Evolutionary conservation across 1,140 invertebrate genomes (phyloP).

Genomic region (Drosophila littoralis): DNA sequence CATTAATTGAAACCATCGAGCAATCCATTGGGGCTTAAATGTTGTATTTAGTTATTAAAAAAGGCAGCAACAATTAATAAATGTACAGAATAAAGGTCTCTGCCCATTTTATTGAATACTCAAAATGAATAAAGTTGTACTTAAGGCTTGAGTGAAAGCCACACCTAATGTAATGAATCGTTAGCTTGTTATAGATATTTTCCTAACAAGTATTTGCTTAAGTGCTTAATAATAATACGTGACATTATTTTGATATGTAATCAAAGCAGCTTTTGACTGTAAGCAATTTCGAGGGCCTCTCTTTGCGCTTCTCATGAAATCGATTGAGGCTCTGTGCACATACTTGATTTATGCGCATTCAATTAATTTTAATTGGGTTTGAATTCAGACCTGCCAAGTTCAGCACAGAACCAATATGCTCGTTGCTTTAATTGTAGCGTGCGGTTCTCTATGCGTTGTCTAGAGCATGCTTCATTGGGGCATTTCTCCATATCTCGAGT

Average conservation of each 20-base stretch:
- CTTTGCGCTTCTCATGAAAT: background rate
- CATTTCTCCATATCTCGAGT: conserved; percentile 48
- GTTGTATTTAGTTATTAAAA: background rate
- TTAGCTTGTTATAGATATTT: background rate
- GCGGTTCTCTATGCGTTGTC: conserved; percentile 30
- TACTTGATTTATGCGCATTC: background rate
- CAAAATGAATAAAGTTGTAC: no score
- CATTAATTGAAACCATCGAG: conserved; percentile 5
- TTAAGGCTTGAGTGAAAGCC: no score
- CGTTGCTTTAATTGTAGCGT: conserved; percentile 4
- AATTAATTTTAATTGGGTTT: background rate
- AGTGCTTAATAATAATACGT: background rate
- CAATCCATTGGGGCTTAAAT: conserved; percentile 9
- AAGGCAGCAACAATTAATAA: background rate
- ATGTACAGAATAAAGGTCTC: conserved; percentile 8
- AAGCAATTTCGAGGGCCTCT: background rate
- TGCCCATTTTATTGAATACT: no score
- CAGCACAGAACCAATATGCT: conserved; percentile 11
- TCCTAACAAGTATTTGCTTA: background rate
- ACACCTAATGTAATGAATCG: background rate
- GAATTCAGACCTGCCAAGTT: background rate
- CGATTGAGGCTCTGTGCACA: background rate
- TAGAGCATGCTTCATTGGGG: conserved; percentile 52
- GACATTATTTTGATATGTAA: background rate
- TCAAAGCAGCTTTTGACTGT: background rate